phyloP scores from a whole-genome alignment of 1,140 invertebrate genomes.

The Diprion similis region DNA sequence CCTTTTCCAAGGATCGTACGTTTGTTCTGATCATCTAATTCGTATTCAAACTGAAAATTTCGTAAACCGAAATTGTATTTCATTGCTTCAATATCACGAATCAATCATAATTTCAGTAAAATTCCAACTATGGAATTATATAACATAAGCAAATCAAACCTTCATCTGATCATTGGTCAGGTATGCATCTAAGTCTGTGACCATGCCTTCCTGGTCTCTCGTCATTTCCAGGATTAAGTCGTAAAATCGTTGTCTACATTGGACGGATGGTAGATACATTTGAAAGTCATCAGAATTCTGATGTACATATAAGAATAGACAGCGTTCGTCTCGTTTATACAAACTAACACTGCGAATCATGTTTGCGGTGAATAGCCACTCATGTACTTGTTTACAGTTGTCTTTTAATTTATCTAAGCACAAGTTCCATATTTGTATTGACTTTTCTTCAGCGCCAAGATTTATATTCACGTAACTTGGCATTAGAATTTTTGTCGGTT shows the following conservation, averaged over 20 bases:
- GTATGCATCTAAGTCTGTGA: conserved; percentile 82
- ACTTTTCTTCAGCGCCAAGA: conserved; percentile 90
- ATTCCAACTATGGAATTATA: conserved; percentile 13
- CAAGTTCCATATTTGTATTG: conserved; percentile 85
- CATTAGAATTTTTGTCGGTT: conserved; percentile 92
- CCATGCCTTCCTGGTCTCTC: conserved; percentile 82
- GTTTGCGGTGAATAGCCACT: conserved; percentile 91
- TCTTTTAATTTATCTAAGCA: conserved; percentile 80
- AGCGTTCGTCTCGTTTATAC: conserved; percentile 95
- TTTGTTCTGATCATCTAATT: conserved; percentile 89
- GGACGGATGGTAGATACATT: conserved; percentile 93
- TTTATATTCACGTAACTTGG: conserved; percentile 96
- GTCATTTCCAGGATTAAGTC: conserved; percentile 84
- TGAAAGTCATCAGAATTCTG: conserved; percentile 99
- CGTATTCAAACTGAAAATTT: conserved; percentile 88
- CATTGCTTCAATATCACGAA: too few species aligned
- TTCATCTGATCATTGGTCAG: conserved; percentile 74
- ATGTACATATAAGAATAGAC: conserved; percentile 96
- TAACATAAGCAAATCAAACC: conserved; percentile 52
- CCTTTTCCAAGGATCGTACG: conserved; percentile 92
- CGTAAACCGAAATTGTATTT: neutral
- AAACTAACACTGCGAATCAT: conserved; percentile 94
- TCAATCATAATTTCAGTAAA: too few species aligned
- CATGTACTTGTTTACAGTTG: conserved; percentile 84
- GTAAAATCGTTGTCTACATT: conserved; percentile 84